Evolutionary conservation across 2,113 vertebrate genomes (phyloP), one percentile per base, ranked within the genome.

Genomic region (Donacobius atricapilla): DNA sequence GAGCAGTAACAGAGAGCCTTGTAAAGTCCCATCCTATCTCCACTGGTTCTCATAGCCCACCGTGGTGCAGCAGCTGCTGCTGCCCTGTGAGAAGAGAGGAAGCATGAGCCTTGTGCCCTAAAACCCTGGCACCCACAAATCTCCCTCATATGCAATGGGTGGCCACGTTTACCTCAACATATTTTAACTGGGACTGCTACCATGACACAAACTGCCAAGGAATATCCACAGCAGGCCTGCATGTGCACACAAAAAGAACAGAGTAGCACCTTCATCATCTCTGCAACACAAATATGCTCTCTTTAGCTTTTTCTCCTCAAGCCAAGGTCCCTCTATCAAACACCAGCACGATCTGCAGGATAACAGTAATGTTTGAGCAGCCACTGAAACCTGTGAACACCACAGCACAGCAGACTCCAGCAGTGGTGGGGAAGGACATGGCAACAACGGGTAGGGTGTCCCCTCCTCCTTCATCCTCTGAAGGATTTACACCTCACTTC

Each of bases 341-440:
- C 22, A 25, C 30, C 69, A 71, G 57, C 78, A 68, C 5, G 4
- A 31, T 0, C 42, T 66, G 57, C 69, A 57, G 64, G 27, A 1
- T 2, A 30, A 35, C 31, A 65, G n/a, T 0, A 23, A 40, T 0
- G 18, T 6, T 1, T 35, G 58, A 57, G 71, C 70, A 56, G 40
- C 28, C 66, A 27, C 28, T 21, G 28, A 53, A 60, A 31, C 0
- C 25, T 0, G 0, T 0, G 2, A 6, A 9, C 27, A 39, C 13
- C 47, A 6, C 1, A 1, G 71, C 70, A 76, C 48, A 39, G 65
- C 64, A 30, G 42, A 19, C 19, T 11, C 60, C 60, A 40, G 22
- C 56, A 14, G 33, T 0, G 19, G 2, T 7, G 21, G 71, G 73
- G 61, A 82, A 56, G 79, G 66, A 37, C 7, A 3, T 0, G 5